Conservation (phyloP, 2,888 invertebrate genomes). For the Tetramorium bicarinatum region DNA sequence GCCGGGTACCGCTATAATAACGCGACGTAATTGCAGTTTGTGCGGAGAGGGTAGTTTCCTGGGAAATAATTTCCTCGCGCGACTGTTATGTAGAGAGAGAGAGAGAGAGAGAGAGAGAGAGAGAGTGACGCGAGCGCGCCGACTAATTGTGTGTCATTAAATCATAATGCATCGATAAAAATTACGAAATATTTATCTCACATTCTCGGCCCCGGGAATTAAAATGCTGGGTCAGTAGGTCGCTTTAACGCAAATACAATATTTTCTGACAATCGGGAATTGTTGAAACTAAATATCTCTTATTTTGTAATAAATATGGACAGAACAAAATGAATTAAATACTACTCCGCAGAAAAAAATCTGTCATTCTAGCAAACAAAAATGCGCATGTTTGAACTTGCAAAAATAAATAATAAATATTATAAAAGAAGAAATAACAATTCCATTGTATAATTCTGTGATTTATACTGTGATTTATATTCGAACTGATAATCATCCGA, state of each 20-base stretch:
- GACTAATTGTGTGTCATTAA: constrained; percentile 21
- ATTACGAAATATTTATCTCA: constrained; percentile 13
- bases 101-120: no score
- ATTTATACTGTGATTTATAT: neutral
- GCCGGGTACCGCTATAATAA: neutral
- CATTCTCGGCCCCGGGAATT: neutral
- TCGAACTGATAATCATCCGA: neutral
- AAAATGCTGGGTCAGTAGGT: neutral
- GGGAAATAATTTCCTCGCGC: neutral
- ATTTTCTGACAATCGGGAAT: neutral
- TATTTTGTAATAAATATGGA: neutral
- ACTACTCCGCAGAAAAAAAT: neutral
- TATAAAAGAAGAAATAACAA: neutral
- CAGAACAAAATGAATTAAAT: neutral
- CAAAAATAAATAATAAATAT: constrained; percentile 10
- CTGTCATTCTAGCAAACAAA: neutral
- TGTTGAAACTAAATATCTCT: neutral
- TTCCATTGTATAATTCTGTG: no score
- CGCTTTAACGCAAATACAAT: neutral
- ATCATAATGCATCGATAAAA: constrained; percentile 21
- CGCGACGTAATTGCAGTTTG: neutral
- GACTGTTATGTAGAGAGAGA: no score
- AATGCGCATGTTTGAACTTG: neutral
- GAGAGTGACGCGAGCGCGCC: no score
- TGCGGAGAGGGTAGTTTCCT: neutral